Evolutionary conservation across 2,888 invertebrate species (phyloP).

Genomic region (Coleophora flavipennella): DNA sequence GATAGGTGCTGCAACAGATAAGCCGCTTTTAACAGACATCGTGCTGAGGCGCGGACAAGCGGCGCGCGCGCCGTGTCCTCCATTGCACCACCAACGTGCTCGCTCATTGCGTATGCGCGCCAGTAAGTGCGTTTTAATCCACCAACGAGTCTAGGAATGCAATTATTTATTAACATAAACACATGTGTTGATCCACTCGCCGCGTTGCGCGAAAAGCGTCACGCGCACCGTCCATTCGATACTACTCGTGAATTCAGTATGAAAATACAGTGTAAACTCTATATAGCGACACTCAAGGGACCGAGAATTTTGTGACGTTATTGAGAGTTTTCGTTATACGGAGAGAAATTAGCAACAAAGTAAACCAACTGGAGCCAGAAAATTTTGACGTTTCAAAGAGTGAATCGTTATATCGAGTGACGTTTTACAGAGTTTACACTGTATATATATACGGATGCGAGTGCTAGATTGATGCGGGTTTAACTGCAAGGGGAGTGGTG

Average conservation of each 20-base stretch:
- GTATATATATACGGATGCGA: slow-evolving; percentile 19
- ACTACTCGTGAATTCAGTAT: slow-evolving; percentile 10
- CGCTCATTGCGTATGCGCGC: slow-evolving; percentile 9
- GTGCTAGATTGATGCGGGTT: slow-evolving; percentile 29
- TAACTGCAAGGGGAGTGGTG: slow-evolving; percentile 35
- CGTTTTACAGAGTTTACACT: no score
- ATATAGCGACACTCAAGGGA: no score
- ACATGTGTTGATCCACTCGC: slow-evolving; percentile 29
- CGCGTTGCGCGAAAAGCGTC: slow-evolving; percentile 10
- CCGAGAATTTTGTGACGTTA: no score
- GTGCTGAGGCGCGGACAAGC: slow-evolving; percentile 11
- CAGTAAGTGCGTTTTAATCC: slow-evolving; percentile 31
- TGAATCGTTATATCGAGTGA: no score
- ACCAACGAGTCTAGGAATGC: slow-evolving; percentile 37
- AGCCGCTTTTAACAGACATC: slow-evolving; percentile 16
- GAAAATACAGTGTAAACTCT: slow-evolving; percentile 22
- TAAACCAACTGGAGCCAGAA: no score
- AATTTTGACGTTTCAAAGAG: no score
- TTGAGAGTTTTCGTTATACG: no score
- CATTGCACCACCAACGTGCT: slow-evolving; percentile 16
- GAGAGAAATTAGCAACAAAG: no score
- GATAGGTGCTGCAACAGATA: slow-evolving; percentile 28
- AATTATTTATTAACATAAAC: slow-evolving; percentile 56
- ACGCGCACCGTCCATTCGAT: slow-evolving; percentile 2
- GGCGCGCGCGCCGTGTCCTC: slow-evolving; percentile 10